Evolutionary conservation across 1,140 invertebrate species (phyloP), one percentile per base, ranked within the genome.

Genomic region (Micrasema minimum): DNA sequence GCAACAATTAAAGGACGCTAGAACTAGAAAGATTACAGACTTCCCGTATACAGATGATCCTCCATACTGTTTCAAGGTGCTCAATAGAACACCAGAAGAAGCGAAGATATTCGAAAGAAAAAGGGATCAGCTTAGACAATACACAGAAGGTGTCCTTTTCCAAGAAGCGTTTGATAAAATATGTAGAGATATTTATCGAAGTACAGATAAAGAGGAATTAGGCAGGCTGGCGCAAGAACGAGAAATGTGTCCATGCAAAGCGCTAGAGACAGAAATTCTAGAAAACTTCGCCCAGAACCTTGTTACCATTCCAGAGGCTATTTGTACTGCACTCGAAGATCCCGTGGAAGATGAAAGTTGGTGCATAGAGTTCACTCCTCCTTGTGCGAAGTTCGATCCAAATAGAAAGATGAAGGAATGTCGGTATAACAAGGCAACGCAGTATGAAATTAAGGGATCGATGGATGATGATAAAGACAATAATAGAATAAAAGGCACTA

Each of bases 311-410:
- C 23, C 64, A 51, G 14, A 18, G 1, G 48, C 35, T 7, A 11
- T 38, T 3, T 51, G 23, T 31, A 9, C 48, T 9, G 64, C 2
- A 26, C 14, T 38, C 7, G 45, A 66, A 51, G 22, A 14, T 4
- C 14, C 14, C 10, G 9, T 16, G 9, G 35, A 41, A 12, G 10
- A 57, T 2, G 50, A 55, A 10, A 23, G n/a, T 23, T 69, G 67
- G 67, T 7, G 10, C 11, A 43, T 69, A 5, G 67, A 69, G 31
- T 69, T 46, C 20, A 69, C 55, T 2, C 67, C 67, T n/a, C 41
- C 67, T 14, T 14, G n/a, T 23, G 67, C 67, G 11, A 69, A 37
- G 20, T 61, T 12, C 41, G 22, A 51, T 26, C 55, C 67, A 35
- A 69, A 69, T 12, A 62, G 38, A 16, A 69, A 61, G 38, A 50